Evolutionary conservation across 1,140 invertebrate species (phyloP).

Genomic region (Metopolophium dirhodum): DNA sequence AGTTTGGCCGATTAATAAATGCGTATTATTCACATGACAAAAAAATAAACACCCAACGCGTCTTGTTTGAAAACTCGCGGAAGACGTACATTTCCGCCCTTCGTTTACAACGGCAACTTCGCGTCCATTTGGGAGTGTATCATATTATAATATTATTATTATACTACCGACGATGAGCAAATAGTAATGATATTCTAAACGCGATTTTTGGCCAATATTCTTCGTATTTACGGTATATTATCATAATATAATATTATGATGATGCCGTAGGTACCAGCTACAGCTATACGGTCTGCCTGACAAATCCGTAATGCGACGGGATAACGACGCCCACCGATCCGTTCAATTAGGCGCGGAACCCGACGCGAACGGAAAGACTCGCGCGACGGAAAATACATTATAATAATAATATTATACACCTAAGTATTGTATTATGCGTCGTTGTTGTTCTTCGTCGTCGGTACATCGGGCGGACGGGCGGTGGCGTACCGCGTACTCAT

Average conservation of each 20-base stretch:
- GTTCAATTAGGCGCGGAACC: constrained; percentile 23
- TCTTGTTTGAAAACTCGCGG: neutral
- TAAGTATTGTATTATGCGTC: neutral
- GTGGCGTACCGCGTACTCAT: neutral
- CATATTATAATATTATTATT: neutral
- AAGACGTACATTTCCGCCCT: neutral
- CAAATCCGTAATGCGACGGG: neutral
- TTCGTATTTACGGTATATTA: neutral
- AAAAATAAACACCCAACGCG: neutral
- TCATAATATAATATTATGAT: neutral
- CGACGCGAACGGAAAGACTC: neutral
- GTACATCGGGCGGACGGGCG: no score
- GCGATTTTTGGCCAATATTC: neutral
- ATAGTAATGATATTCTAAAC: neutral
- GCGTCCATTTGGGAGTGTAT: neutral
- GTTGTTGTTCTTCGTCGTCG: neutral
- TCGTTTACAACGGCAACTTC: neutral
- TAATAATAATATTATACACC: constrained; percentile 11
- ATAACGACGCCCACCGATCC: constrained; percentile 30
- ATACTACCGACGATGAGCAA: neutral
- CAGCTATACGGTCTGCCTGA: neutral
- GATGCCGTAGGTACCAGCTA: neutral
- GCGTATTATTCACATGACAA: neutral
- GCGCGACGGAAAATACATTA: neutral
- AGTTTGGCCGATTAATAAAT: neutral